Evolutionary conservation across 2,888 invertebrate species (phyloP).

Genomic region (Cerastoderma edule): DNA sequence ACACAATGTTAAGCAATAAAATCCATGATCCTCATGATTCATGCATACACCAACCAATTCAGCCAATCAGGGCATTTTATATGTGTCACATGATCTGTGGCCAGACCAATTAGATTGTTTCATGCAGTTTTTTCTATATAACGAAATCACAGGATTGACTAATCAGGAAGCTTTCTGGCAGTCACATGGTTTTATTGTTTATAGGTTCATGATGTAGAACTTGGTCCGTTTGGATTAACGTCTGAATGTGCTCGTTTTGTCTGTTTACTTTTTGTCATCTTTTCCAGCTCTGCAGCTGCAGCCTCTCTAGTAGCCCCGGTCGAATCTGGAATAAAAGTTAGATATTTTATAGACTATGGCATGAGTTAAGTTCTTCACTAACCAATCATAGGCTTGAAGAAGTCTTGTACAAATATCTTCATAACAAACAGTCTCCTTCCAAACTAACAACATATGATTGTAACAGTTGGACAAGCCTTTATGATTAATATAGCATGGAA

Average conservation of each 20-base stretch:
- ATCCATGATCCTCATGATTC: slow-evolving; percentile 12
- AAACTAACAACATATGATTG: too few species aligned
- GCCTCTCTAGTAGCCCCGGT: slow-evolving; percentile 87
- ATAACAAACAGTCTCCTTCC: too few species aligned
- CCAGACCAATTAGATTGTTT: slow-evolving; percentile 53
- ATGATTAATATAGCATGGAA: too few species aligned
- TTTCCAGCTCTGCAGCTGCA: slow-evolving; percentile 91
- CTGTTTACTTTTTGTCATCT: slow-evolving; percentile 87
- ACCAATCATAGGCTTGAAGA: too few species aligned
- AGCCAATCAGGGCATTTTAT: slow-evolving; percentile 45
- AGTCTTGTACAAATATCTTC: too few species aligned
- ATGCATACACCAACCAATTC: slow-evolving; percentile 9
- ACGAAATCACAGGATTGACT: slow-evolving; percentile 60
- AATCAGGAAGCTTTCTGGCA: slow-evolving; percentile 52
- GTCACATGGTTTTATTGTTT: slow-evolving; percentile 43
- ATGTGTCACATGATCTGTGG: slow-evolving; percentile 55
- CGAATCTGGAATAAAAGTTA: slow-evolving; percentile 86
- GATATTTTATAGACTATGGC: too few species aligned
- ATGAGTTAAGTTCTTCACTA: too few species aligned
- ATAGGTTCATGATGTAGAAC: slow-evolving; percentile 65
- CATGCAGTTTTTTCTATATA: slow-evolving; percentile 36
- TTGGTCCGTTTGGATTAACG: slow-evolving; percentile 71
- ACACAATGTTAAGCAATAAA: slow-evolving; percentile 22
- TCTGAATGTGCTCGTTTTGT: slow-evolving; percentile 65
- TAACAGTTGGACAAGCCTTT: too few species aligned